phyloP scores from a whole-genome alignment of 2,113 vertebrate species.

The Labrus mixtus region DNA sequence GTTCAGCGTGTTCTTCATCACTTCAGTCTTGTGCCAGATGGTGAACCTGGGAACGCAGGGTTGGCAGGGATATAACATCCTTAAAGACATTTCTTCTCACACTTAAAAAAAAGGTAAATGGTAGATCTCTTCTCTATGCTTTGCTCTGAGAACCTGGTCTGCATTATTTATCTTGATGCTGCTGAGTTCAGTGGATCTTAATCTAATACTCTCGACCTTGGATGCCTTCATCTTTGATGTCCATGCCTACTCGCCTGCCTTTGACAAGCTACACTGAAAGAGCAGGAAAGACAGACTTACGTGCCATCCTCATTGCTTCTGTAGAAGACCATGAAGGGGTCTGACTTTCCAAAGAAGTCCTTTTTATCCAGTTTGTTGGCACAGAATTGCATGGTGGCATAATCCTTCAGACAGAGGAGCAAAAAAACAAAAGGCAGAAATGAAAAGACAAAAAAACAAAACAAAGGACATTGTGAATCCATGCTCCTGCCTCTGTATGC shows the following conservation, averaged over 20 bases:
- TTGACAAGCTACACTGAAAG: constrained; percentile 30
- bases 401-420: constrained; percentile 81
- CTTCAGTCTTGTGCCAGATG: constrained; percentile 86
- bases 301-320: constrained; percentile 94
- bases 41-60: constrained; percentile 77
- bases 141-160: background rate
- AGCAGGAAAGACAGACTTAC: constrained; percentile 79
- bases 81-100: constrained; percentile 14
- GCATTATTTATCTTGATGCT: constrained; percentile 6
- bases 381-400: constrained; percentile 93
- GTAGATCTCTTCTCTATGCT: background rate
- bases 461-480: constrained; percentile 57
- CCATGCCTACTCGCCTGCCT: background rate
- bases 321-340: constrained; percentile 95
- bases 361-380: constrained; percentile 96
- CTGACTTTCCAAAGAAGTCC: constrained; percentile 94
- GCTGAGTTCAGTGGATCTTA: constrained; percentile 30
- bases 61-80: constrained; percentile 35
- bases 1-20: constrained; percentile 90
- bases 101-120: constrained; percentile 1
- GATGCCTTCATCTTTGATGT: constrained; percentile 33
- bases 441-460: constrained; percentile 28
- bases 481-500: constrained; percentile 43
- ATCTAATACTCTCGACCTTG: constrained; percentile 27
- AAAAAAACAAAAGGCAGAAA: constrained; percentile 17